Conservation (phyloP, 1,140 invertebrate species). For the Dryas iulia region DNA sequence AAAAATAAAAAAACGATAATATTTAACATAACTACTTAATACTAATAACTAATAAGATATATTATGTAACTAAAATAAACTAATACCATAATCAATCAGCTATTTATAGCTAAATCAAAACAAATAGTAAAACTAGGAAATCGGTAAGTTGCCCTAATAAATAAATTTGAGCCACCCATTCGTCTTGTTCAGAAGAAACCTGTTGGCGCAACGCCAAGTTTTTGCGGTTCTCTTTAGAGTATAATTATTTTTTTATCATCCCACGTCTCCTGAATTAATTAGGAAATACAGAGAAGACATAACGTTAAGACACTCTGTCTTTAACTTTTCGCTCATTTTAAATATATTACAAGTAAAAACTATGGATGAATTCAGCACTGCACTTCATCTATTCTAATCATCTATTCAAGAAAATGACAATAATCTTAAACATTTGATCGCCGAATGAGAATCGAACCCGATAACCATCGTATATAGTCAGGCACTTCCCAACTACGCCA, state of each 20-base stretch:
- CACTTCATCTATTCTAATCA: no score
- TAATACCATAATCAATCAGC: neutral
- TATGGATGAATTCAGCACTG: no score
- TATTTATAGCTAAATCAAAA: neutral
- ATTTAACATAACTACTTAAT: no score
- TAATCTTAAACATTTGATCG: no score
- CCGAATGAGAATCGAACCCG: no score
- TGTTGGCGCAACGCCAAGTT: constrained; percentile 41
- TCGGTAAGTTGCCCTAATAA: constrained; percentile 49
- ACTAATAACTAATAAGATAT: neutral
- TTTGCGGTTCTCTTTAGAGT: constrained; percentile 17
- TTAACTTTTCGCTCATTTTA: no score
- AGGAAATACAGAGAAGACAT: no score
- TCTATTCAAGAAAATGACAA: no score
- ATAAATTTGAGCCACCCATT: constrained; percentile 47
- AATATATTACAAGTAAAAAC: no score
- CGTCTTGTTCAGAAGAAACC: constrained; percentile 55
- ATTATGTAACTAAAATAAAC: neutral
- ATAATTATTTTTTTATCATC: neutral
- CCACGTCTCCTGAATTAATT: no score
- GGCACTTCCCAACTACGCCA: neutral
- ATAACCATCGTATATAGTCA: neutral
- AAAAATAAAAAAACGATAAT: no score
- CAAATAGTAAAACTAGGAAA: constrained; percentile 9
- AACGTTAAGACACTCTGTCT: no score